A percentile compares a stretch with the other conserved stretches of the same genome.
Evolutionary conservation across 2,113 vertebrate genomes (phyloP).

Genomic region (Coracopsis vasa): DNA sequence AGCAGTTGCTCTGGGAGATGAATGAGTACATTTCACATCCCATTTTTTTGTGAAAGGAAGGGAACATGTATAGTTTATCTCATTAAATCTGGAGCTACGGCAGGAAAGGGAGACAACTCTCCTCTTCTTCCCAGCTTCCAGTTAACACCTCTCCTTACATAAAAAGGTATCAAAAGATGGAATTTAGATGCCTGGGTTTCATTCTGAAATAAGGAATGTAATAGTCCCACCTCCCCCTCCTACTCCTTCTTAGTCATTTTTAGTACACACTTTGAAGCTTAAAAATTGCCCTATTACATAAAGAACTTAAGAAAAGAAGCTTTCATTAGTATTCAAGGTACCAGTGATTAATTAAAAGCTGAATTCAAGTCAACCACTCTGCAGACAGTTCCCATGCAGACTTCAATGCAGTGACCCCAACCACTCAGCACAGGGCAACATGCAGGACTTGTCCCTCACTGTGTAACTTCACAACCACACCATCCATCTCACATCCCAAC

Average conservation of each 20-base stretch:
- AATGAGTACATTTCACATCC: not conserved
- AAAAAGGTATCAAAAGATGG: not conserved
- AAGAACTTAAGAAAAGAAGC: conserved; percentile 14
- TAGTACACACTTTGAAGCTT: conserved; percentile 27
- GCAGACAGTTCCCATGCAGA: not conserved
- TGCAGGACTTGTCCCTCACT: not conserved
- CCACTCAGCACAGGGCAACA: not conserved
- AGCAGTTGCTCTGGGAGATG: not conserved
- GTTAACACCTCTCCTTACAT: not conserved
- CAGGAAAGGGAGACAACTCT: not conserved
- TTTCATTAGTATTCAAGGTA: conserved; percentile 16
- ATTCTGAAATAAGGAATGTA: conserved; percentile 37
- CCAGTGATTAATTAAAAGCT: not conserved
- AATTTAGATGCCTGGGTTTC: not conserved
- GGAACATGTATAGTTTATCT: not conserved
- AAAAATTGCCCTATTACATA: conserved; percentile 28
- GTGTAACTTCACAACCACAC: not conserved
- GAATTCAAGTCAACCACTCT: not conserved
- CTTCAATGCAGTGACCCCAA: not conserved
- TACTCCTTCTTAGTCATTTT: conserved; percentile 31
- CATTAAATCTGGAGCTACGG: not conserved
- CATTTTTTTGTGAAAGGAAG: not conserved
- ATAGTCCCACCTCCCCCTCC: not conserved
- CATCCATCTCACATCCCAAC: not conserved
- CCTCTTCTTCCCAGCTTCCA: not conserved